Base-by-base conservation (phyloP, 2,888 invertebrate species). In the Ellobium chinense region DNA sequence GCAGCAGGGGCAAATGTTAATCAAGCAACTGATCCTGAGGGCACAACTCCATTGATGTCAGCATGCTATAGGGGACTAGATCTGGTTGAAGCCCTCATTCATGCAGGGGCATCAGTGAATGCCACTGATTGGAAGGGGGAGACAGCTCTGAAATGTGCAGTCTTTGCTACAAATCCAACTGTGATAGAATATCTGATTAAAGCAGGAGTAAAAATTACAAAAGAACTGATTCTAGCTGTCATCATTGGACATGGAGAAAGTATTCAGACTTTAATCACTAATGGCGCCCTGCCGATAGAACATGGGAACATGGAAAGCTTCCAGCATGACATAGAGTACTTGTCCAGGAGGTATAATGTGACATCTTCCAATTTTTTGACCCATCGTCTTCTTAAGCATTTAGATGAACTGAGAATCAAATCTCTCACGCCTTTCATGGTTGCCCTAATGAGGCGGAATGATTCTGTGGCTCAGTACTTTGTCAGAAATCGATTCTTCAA, bases 131-230 rank as follows among this genome's bases (percentile, higher is more conserved):
- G 1, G 3, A 69, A 39, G 29, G 46, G 54, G 21, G 69, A 69
- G 14, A 69, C 69, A 27, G 69, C 69, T 54, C 54, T 69, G 54
- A 69, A 54, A 54, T 54, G 14, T 69, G 69, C 69, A 39, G 46
- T 69, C 21, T 54, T 46, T 31, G 69, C 46, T 39, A 69, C 46
- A 29, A 29, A 54, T 29, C 39, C 46, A 18, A 29, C 29, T 27
- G 29, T 69, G 2, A 69, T 69, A 46, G 46, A 69, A 46, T 21
- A 1, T 5, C 31, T 69, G 21, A 46, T 69, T 5, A 54, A 69
- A 29, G 69, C 39, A 14, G 69, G 69, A 18, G 14, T 31, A 27
- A 69, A 7, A 54, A 31, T 69, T 1, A 31, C 27, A 2, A 69
- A 69, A 14, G 69, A 69, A n/a, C 27, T 69, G 9, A 14, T 69